Conservation (phyloP, 2,113 vertebrate genomes). For the Rhodinocichla rosea region DNA sequence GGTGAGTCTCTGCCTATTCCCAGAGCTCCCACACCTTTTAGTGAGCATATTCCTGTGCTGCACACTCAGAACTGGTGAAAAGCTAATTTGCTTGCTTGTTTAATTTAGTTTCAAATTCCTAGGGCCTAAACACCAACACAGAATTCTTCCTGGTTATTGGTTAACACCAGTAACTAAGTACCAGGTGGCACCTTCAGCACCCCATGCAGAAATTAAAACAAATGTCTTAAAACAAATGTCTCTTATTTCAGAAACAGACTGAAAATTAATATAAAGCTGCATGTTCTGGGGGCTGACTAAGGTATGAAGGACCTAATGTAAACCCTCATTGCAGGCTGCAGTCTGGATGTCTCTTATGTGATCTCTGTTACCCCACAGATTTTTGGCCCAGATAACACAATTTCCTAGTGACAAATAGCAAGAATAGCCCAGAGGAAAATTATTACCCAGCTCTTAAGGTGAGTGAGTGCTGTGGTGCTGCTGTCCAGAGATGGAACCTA, state of each 20-base stretch:
- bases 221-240: neutral
- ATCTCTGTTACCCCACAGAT: neutral
- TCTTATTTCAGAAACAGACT: neutral
- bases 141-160: neutral
- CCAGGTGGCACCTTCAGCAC: neutral
- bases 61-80: neutral
- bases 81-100: neutral
- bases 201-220: neutral
- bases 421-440: neutral
- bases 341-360: neutral
- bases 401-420: neutral
- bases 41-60: neutral
- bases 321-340: neutral
- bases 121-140: neutral
- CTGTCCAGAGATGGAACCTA: neutral
- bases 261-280: neutral
- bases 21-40: rapidly evolving
- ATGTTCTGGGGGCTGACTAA: neutral
- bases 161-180: neutral
- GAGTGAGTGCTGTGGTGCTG: neutral
- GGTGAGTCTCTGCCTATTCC: neutral
- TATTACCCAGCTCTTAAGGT: neutral
- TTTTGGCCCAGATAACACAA: neutral
- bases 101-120: neutral
- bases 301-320: neutral